Evolutionary conservation across 2,888 invertebrate genomes (phyloP), one percentile per base, ranked within the genome.

Genomic region (Willowsia nigromaculata): DNA sequence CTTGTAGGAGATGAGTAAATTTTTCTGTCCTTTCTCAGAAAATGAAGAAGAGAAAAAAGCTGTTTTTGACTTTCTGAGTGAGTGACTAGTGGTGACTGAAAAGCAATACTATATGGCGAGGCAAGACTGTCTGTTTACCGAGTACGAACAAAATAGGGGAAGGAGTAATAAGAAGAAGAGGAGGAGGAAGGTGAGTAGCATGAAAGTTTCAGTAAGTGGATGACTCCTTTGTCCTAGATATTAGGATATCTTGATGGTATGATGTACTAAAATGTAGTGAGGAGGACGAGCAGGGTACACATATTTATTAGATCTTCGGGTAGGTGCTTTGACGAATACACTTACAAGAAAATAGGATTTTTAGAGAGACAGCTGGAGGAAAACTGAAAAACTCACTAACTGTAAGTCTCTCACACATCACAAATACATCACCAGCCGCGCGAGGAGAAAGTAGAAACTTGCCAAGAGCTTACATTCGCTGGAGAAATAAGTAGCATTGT

Each of bases 341-440:
- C 7, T 40, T 40, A 27, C 40, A 37, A 40, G 68, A 83, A n/a
- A 82, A 83, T 83, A 33, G 56, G 84, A 84, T 84, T 71, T 50
- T 30, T 47, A 13, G 50, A 43, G 43, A 30, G 85, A 85, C 74
- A 85, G 74, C 85, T 76, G 85, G 76, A 85, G 53, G n/a, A 30
- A 76, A 85, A 84, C 71, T 50, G 30, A 25, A 71, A 22, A 65
- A 37, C 33, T 65, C 65, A 33, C 25, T 59, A n/a, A 3, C 5
- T 56, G 5, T 37, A 15, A 4, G 15, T 30, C n/a, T 47, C 74
- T 15, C 43, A 13, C 43, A 9, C 53, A 76, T 50, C 76, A 50
- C 43, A 18, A 78, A 4, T 53, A 13, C 9, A 78, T 47, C 27
- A 74, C 43, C 62, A 65, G 62, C 9, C 50, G 37, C 37, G 9